Evolutionary conservation across 2,888 invertebrate genomes (phyloP), one percentile per base, ranked within the genome.

Genomic region (Phaonia tiefii): DNA sequence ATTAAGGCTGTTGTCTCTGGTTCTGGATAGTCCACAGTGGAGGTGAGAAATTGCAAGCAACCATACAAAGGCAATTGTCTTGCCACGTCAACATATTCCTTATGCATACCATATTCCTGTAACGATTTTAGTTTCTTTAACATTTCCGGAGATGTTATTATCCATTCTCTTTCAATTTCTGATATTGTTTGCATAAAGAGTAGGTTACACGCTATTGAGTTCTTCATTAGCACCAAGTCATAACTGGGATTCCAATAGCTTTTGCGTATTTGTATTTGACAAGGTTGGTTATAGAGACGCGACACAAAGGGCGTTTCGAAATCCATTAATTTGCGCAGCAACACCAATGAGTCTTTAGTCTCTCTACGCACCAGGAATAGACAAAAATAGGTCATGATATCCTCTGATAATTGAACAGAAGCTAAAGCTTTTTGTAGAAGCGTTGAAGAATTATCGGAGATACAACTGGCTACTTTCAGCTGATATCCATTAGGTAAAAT

Each of bases 261-360:
- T 92, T 97, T 98, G 86, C 97, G 93, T 84, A 98, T 92, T 84
- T 97, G 94, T 90, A 99, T 94, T 92, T 95, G 95, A 89, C 94
- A 94, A 83, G 94, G 94, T 82, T 94, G 94, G 90, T 95, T 94
- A 89, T 95, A 95, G 13, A 88, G 83, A 85, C 96, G 94, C 71
- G 98, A 97, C 91, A 99, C 96, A 91, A 95, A 97, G 0, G 99
- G 99, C 84, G 98, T 97, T 92, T 99, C 99, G 92, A 98, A 99
- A 90, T 99, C 96, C 92, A 98, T 97, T 83, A 99, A 92, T 90
- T 96, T 97, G 85, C 98, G 94, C 82, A 98, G 92, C 86, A 98
- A 94, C 92, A 93, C 92, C 87, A 94, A 92, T 54, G 94, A 92
- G 80, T 94, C 92, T 85, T 93, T 94, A 13, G 80, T 76, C 26